Evolutionary conservation across 2,888 invertebrate genomes (phyloP).

Genomic region (Buathra laborator): DNA sequence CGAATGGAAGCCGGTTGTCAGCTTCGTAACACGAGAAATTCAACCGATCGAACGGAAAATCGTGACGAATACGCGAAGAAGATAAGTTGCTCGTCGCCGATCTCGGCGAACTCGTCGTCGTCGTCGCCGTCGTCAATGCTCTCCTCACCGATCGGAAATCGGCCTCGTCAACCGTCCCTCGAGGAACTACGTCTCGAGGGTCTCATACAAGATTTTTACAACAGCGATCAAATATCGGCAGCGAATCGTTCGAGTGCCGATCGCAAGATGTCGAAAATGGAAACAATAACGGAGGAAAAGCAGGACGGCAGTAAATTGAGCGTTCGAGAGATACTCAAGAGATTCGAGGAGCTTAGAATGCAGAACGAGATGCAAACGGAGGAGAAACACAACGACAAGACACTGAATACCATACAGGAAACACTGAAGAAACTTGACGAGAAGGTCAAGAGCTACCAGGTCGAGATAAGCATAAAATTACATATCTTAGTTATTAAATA

Average conservation of each 20-base stretch:
- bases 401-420: slow-evolving; percentile 84
- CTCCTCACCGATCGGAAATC: slow-evolving; percentile 68
- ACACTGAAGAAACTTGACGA: slow-evolving; percentile 85
- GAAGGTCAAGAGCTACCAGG: slow-evolving; percentile 84
- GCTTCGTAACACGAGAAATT: slow-evolving; percentile 77
- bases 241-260: slow-evolving; percentile 73
- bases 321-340: slow-evolving; percentile 92
- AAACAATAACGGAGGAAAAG: slow-evolving; percentile 93
- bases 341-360: slow-evolving; percentile 90
- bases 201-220: slow-evolving; percentile 81
- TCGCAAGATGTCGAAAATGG: slow-evolving; percentile 87
- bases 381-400: slow-evolving; percentile 81
- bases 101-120: slow-evolving; percentile 50
- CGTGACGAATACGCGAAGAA: slow-evolving; percentile 67
- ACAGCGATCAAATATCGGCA: slow-evolving; percentile 77
- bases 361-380: slow-evolving; percentile 75
- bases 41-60: slow-evolving; percentile 62
- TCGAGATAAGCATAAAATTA: slow-evolving; percentile 70
- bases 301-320: slow-evolving; percentile 92
- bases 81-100: slow-evolving; percentile 52
- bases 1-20: slow-evolving; percentile 81
- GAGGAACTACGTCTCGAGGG: slow-evolving; percentile 79
- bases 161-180: slow-evolving; percentile 64
- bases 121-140: slow-evolving; percentile 57
- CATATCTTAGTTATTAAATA: neutral